Evolutionary conservation across 2,113 vertebrate genomes (phyloP), one percentile per base, ranked within the genome.

Genomic region (Fukomys damarensis): DNA sequence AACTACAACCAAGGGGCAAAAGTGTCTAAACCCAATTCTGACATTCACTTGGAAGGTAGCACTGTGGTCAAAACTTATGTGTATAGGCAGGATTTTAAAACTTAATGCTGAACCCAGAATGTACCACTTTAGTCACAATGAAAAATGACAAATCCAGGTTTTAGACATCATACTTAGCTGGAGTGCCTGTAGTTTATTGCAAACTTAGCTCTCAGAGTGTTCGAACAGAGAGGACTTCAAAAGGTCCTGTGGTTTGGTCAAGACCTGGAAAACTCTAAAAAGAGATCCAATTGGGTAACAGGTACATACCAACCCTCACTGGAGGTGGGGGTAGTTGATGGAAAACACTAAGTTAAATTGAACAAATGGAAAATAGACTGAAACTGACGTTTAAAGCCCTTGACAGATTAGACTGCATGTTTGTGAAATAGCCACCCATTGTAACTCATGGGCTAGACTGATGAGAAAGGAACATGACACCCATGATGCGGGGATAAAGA

Each of bases 1-100:
- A 95, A 95, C 43, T 88, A 49, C 24, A 74, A 91, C 84, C 94
- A 61, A 93, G 88, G 96, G 88, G 93, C 86, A 70, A 88, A 94
- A 11, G 5, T 70, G 91, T 72, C 96, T 93, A 76, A 94, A 96
- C 86, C 3, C 49, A 66, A 89, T 72, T 84, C 66, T 93, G 41
- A 13, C 65, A 59, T 94, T 95, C 89, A 89, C 46, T 80, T 90
- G 56, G 56, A 97, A 96, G 59, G 52, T 59, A 91, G 96, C 82
- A 95, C 92, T 84, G 65, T 97, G 72, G 52, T 72, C 72, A 95
- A 94, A 96, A 94, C 59, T 66, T 89, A 80, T 61, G 77, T 70
- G 65, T 43, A 77, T 66, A 77, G 84, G 88, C 91, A 93, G 52
- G 77, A 96, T 92, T 92, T 92, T 59, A 13, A 91, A 81, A 95